phyloP scores from a whole-genome alignment of 1,140 invertebrate species.

The Nilaparvata lugens region DNA sequence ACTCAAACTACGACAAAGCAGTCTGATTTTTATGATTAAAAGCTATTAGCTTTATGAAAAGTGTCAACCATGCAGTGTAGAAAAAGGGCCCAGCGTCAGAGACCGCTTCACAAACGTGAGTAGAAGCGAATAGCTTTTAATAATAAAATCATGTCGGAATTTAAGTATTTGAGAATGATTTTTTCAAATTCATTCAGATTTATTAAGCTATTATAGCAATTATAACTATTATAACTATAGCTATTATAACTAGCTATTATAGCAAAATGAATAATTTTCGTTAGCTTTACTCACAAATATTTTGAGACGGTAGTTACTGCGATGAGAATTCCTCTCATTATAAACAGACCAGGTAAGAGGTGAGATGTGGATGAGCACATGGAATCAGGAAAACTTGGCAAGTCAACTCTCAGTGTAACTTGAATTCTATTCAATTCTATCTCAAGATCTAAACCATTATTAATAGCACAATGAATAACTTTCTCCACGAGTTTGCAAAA shows the following conservation, averaged over 20 bases:
- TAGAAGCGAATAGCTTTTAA: too few relatives aligned
- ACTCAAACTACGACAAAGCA: too few relatives aligned
- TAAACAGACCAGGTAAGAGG: conserved; percentile 5
- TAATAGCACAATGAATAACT: conserved; percentile 5
- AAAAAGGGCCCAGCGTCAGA: too few relatives aligned
- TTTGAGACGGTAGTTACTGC: conserved; percentile 10
- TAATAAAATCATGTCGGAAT: too few relatives aligned
- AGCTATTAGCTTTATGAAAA: too few relatives aligned
- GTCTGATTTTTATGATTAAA: too few relatives aligned
- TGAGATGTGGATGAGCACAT: not conserved
- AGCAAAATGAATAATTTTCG: not conserved
- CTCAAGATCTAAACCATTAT: not conserved
- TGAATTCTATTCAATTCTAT: not conserved
- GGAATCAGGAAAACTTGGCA: not conserved
- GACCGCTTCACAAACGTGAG: too few relatives aligned
- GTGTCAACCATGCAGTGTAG: too few relatives aligned
- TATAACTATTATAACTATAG: too few relatives aligned
- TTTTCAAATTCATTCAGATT: too few relatives aligned
- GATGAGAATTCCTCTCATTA: conserved; percentile 16
- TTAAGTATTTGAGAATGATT: too few relatives aligned
- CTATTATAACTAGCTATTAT: not conserved
- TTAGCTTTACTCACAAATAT: conserved; percentile 15
- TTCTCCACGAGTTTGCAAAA: not conserved
- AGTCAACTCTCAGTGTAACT: not conserved
- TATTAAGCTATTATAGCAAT: too few relatives aligned